phyloP scores from a whole-genome alignment of 2,888 invertebrate genomes.

The Neoitamus cyanurus region DNA sequence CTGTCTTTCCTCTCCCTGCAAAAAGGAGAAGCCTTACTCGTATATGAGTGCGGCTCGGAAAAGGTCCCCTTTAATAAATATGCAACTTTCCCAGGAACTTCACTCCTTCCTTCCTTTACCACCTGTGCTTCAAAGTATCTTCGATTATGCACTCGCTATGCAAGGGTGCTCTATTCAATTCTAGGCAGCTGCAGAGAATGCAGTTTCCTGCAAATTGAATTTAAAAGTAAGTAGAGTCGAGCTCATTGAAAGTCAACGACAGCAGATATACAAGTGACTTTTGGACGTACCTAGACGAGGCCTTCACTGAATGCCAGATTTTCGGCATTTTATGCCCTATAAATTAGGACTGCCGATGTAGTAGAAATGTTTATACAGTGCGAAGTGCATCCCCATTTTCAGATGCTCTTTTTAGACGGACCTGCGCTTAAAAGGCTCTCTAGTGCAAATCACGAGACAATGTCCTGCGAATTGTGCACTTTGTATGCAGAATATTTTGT shows the following conservation, averaged over 20 bases:
- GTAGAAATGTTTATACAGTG: not conserved
- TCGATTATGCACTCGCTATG: not conserved
- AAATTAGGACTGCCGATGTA: not conserved
- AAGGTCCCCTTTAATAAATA: not conserved
- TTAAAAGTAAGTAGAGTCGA: not conserved
- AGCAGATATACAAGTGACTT: not conserved
- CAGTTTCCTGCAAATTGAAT: not conserved
- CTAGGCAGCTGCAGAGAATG: not conserved
- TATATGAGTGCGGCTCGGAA: not conserved
- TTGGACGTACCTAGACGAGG: not conserved
- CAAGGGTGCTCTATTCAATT: not conserved
- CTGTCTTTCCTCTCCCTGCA: not conserved
- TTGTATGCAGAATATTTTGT: not conserved
- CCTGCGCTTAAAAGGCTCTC: not conserved
- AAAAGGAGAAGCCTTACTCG: not conserved
- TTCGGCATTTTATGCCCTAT: not conserved
- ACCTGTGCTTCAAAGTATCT: not conserved
- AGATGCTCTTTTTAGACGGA: not conserved
- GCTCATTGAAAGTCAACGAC: not conserved
- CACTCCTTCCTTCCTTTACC: not conserved
- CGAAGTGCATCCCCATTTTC: not conserved
- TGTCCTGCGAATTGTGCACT: not conserved
- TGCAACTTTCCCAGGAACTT: not conserved
- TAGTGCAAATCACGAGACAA: not conserved
- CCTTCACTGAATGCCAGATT: not conserved